Conservation (phyloP, 2,797 vertebrate genomes). For the Chiloscyllium punctatum region DNA sequence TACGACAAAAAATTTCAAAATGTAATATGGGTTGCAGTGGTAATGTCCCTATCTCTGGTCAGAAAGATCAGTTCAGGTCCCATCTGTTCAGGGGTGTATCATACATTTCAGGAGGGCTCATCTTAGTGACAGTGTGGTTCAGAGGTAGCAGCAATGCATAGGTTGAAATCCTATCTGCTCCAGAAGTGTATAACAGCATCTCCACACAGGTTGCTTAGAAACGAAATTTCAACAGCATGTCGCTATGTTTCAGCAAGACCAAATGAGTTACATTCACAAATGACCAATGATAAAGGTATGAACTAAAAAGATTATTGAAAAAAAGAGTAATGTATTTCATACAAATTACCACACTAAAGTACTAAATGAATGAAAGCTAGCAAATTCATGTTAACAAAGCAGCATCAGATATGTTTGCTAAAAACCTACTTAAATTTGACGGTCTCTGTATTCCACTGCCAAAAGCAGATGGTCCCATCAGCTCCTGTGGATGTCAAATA, state of each 20-base stretch:
- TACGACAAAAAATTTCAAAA: too few species aligned
- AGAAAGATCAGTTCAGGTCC: too few species aligned
- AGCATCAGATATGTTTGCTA: background rate
- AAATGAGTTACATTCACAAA: background rate
- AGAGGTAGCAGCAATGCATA: too few species aligned
- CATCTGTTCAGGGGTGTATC: too few species aligned
- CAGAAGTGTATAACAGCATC: too few species aligned
- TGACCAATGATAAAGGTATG: background rate
- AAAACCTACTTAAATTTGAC: conserved; percentile 85
- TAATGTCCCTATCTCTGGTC: too few species aligned
- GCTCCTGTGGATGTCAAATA: conserved; percentile 95
- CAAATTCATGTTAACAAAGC: background rate
- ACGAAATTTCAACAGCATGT: too few species aligned
- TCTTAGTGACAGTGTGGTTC: too few species aligned
- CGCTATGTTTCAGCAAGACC: background rate
- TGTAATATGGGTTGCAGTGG: too few species aligned
- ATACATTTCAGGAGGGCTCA: too few species aligned
- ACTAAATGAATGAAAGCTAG: background rate
- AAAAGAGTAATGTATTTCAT: background rate
- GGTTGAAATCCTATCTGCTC: too few species aligned
- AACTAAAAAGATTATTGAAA: background rate
- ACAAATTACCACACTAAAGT: background rate
- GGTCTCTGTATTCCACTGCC: conserved; percentile 87
- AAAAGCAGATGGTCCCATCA: conserved; percentile 97
- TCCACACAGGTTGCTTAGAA: too few species aligned